Base-by-base conservation (phyloP, 2,797 vertebrate genomes). In the Cynopterus sphinx region DNA sequence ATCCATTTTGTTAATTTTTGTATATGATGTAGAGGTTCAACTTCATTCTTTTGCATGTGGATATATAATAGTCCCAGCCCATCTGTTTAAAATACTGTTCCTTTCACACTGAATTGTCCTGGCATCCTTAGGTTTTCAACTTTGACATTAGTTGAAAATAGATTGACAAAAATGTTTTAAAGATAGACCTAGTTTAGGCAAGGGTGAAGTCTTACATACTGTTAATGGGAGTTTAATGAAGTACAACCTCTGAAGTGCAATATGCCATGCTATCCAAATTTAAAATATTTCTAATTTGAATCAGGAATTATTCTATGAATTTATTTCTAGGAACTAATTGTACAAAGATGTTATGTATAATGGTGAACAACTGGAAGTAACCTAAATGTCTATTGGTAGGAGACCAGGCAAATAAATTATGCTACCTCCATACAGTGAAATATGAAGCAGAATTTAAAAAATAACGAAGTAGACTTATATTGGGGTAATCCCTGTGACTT, bases 281-380 rank as follows among this genome's bases (percentile, higher is more conserved):
- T 67, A 24, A 95, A 91, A 93, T 13, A 31, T 21, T 36, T 15
- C 24, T 57, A 39, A 21, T 91, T 57, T 57, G 59, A 84, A 49
- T 93, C 67, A 85, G 39, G 26, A 93, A 87, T 49, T 71, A 33
- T 94, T 94, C 49, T 17, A 90, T 70, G 88, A 79, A 87, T 75
- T 61, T 96, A 87, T 90, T 83, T 63, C 8, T 51, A 85, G 53
- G 67, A 82, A 55, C 24, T 65, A 79, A 65, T 11, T 74, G 21
- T 74, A 68, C 24, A 70, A 75, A 61, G n/a, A 70, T 81, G n/a
- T 71, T 84, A 87, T 46, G 8, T 49, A 39, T 31, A 84, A 16
- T 57, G 51, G 59, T 43, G 53, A 91, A 83, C 65, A 95, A 93
- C n/a, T 81, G 13, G 39, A 95, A 96, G 53, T 51, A 88, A 79